These are phyloP conservation scores for Cataglyphis albicans DNA, from an alignment of 2,888 invertebrate genomes.

Conservation along the genomic window DNA sequence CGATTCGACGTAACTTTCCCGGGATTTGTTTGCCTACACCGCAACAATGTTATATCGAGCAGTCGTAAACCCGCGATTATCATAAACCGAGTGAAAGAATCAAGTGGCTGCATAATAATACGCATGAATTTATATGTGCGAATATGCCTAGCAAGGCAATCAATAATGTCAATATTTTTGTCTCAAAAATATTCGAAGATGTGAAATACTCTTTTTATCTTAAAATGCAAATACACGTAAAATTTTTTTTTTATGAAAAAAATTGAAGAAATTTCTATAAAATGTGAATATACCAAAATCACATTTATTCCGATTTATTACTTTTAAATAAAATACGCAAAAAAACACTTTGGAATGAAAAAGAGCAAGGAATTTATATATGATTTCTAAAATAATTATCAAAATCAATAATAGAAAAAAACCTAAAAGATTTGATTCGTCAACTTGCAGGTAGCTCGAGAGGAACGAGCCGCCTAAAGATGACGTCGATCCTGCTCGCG, in stretches of 20 bases:
- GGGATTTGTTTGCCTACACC: not conserved
- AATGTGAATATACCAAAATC: not conserved
- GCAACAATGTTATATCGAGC: not conserved
- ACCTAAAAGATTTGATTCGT: not conserved
- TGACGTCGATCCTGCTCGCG: conserved; percentile 57
- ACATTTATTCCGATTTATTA: not conserved
- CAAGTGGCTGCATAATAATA: not conserved
- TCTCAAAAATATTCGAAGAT: not conserved
- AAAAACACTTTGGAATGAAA: not conserved
- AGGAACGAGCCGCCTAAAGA: conserved; percentile 57
- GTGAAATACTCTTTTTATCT: not conserved
- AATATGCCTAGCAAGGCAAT: not conserved
- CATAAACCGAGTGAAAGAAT: conserved; percentile 3
- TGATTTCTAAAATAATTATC: not conserved
- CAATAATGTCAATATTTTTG: not conserved
- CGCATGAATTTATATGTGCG: not conserved
- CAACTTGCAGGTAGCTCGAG: conserved; percentile 53
- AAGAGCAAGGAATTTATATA: not conserved
- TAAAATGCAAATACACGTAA: too few relatives aligned
- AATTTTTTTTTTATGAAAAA: not conserved
- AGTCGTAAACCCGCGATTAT: conserved; percentile 6
- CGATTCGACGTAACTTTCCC: conserved; percentile 18
- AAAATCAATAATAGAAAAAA: not conserved
- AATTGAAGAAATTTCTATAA: not conserved
- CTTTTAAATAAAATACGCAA: not conserved